These are phyloP conservation scores for Corythoichthys intestinalis DNA, from an alignment of 2,113 vertebrate species.

Conservation along the genomic window DNA sequence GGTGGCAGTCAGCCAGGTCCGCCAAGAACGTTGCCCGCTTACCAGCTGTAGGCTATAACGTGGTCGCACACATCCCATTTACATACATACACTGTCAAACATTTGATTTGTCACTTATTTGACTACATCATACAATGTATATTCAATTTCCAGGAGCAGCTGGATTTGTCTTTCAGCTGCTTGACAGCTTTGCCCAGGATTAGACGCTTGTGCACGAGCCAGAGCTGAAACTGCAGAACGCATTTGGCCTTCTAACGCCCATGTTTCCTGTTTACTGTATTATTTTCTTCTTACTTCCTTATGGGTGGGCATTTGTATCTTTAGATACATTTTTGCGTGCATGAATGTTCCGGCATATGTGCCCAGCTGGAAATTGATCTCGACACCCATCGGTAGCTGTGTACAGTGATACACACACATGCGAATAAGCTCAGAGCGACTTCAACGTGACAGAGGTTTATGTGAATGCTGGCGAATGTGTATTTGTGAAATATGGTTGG, in stretches of 20 bases:
- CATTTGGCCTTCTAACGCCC: slow-evolving; percentile 63
- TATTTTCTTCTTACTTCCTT: slow-evolving; percentile 57
- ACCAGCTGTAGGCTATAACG: slow-evolving; percentile 48
- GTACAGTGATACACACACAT: not conserved
- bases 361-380: not conserved
- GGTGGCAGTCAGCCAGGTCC: slow-evolving; percentile 44
- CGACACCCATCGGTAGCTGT: not conserved
- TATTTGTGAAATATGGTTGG: slow-evolving; percentile 44
- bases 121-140: slow-evolving; percentile 30
- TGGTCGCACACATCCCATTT: slow-evolving; percentile 36
- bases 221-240: slow-evolving; percentile 57
- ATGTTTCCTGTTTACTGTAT: slow-evolving; percentile 70
- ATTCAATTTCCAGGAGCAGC: slow-evolving; percentile 13
- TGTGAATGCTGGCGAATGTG: slow-evolving; percentile 21
- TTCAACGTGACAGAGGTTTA: slow-evolving; percentile 2
- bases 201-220: slow-evolving; percentile 49
- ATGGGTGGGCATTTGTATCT: slow-evolving; percentile 36
- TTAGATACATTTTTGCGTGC: slow-evolving; percentile 30
- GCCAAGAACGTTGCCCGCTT: slow-evolving; percentile 24
- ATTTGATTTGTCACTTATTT: slow-evolving; percentile 46
- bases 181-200: slow-evolving; percentile 57
- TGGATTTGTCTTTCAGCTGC: slow-evolving; percentile 7
- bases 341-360: slow-evolving; percentile 3
- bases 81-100: slow-evolving; percentile 25
- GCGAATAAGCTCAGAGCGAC: not conserved